Percentiles rank a stretch among this genome's conserved stretches.
phyloP scores from a whole-genome alignment of 1,140 invertebrate genomes.

The Pseudomyrmex sp. region DNA sequence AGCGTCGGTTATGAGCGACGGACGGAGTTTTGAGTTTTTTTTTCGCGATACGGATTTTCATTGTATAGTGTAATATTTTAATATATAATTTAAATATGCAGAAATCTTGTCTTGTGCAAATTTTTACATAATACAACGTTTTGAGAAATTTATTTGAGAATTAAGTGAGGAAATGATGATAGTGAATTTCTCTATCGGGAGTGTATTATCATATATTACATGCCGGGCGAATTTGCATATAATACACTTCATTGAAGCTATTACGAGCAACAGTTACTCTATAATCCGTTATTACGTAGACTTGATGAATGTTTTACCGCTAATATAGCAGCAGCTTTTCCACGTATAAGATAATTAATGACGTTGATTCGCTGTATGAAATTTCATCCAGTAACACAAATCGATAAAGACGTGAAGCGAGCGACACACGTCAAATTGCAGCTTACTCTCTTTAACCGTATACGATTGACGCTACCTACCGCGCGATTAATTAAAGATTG shows the following conservation, averaged over 20 bases:
- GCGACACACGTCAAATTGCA: background rate
- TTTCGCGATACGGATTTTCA: too few species aligned
- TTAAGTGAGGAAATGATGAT: too few species aligned
- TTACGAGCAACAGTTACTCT: constrained; percentile 1
- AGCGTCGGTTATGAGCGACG: constrained; percentile 9
- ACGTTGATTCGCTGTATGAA: constrained; percentile 12
- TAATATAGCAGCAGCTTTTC: background rate
- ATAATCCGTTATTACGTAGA: background rate
- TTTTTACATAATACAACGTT: too few species aligned
- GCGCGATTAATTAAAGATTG: constrained; percentile 35
- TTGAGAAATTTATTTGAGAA: too few species aligned
- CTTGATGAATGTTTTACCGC: background rate
- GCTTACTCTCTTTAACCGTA: constrained; percentile 39
- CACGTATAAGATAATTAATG: constrained; percentile 19
- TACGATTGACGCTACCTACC: constrained; percentile 13
- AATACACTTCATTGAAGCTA: background rate
- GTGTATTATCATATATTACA: background rate
- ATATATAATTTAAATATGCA: too few species aligned
- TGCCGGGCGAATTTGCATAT: background rate
- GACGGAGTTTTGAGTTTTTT: too few species aligned
- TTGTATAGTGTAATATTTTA: too few species aligned
- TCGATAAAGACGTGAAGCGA: constrained; percentile 18
- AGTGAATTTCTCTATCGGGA: too few species aligned
- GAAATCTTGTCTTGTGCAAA: too few species aligned
- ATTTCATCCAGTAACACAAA: constrained; percentile 30